Percentiles rank a stretch among this genome's conserved stretches.
Evolutionary conservation across 2,888 invertebrate genomes (phyloP).

Genomic region (Euplagia quadripunctaria): DNA sequence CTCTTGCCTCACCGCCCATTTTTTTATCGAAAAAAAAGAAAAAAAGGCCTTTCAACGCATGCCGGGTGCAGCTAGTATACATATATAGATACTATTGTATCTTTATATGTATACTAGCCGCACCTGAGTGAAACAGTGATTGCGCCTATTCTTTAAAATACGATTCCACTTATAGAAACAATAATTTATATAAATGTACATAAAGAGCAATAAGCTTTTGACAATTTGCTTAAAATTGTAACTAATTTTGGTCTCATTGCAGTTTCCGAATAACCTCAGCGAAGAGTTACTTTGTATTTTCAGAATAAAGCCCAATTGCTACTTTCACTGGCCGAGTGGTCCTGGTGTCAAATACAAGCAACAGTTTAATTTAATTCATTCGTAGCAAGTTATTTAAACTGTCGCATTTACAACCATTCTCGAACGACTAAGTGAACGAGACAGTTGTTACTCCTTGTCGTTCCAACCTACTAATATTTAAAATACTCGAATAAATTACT

Average conservation of each 20-base stretch:
- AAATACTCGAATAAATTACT: background rate
- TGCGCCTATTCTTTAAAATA: constrained; percentile 5
- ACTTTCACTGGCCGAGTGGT: background rate
- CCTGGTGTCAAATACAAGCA: constrained; percentile 39
- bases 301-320: constrained; percentile 6
- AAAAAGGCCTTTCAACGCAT: no score
- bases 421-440: constrained; percentile 1
- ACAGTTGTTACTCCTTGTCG: background rate
- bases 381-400: constrained; percentile 43
- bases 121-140: no score
- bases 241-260: background rate
- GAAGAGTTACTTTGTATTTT: constrained; percentile 2
- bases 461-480: background rate
- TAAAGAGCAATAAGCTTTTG: background rate
- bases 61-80: no score
- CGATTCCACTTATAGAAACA: background rate
- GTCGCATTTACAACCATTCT: constrained; percentile 10
- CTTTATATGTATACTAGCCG: no score
- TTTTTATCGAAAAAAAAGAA: no score
- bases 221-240: background rate
- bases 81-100: no score
- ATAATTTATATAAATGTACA: background rate
- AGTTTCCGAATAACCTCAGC: background rate
- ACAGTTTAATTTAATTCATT: constrained; percentile 43
- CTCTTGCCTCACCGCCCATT: no score